Percentiles rank a stretch among this genome's conserved stretches.
These are phyloP conservation scores for Acrossocheilus fasciatus DNA, from an alignment of 2,797 vertebrate species.

Conservation along the genomic window DNA sequence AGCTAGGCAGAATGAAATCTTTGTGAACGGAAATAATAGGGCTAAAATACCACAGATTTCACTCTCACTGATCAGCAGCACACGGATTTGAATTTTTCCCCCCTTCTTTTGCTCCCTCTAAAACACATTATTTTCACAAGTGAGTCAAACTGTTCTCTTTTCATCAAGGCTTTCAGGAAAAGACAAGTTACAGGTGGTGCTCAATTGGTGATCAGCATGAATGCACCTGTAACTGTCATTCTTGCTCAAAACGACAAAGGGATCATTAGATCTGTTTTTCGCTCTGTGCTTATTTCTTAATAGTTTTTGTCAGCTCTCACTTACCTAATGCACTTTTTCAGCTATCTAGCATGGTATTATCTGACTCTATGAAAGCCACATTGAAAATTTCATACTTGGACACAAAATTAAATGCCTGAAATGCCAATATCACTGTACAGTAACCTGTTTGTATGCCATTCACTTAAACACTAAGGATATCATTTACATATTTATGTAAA, in stretches of 20 bases:
- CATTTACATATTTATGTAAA: not conserved
- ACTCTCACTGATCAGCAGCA: constrained; percentile 34
- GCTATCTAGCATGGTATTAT: constrained; percentile 8
- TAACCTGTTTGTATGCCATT: not conserved
- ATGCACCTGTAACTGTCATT: constrained; percentile 28
- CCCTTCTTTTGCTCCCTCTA: not conserved
- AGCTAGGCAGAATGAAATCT: constrained; percentile 42
- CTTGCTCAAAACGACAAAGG: constrained; percentile 45
- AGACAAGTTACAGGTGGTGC: constrained; percentile 48
- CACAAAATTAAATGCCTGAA: not conserved
- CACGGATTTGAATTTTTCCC: not conserved
- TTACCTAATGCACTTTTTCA: not conserved
- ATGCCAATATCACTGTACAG: not conserved
- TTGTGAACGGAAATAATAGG: constrained; percentile 51
- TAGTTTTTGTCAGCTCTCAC: not conserved
- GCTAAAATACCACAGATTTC: constrained; percentile 40
- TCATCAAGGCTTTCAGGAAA: constrained; percentile 35
- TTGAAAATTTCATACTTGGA: not conserved
- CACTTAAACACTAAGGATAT: not conserved
- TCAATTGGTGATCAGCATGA: constrained; percentile 25
- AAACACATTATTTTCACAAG: constrained; percentile 17
- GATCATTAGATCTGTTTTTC: constrained; percentile 44
- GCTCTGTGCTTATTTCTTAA: not conserved
- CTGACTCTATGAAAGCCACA: not conserved
- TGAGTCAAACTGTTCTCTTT: constrained; percentile 45